These are phyloP conservation scores for Antheraea assamensis DNA, from an alignment of 2,888 invertebrate genomes.

Conservation along the genomic window DNA sequence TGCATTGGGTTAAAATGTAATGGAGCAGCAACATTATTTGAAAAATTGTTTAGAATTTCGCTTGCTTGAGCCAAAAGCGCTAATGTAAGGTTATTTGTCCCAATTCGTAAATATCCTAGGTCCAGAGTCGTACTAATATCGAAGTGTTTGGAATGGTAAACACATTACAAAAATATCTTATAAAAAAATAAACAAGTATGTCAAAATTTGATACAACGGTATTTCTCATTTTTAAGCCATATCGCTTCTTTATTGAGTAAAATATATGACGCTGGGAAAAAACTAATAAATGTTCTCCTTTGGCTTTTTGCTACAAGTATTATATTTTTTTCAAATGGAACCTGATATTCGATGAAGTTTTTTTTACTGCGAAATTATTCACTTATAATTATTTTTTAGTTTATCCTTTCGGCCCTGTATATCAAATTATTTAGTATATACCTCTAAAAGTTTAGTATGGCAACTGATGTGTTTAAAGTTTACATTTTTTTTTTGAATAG, in stretches of 20 bases:
- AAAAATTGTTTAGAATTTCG: too few species aligned
- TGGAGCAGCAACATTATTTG: too few species aligned
- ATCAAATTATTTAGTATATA: conserved; percentile 14
- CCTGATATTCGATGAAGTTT: background rate
- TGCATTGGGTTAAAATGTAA: too few species aligned
- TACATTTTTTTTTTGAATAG: conserved; percentile 2
- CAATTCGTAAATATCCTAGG: too few species aligned
- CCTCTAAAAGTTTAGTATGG: conserved; percentile 14
- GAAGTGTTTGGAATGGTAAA: background rate
- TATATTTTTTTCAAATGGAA: background rate
- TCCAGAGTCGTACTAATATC: too few species aligned
- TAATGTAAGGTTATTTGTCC: too few species aligned
- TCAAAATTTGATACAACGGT: background rate
- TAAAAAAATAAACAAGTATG: too few species aligned
- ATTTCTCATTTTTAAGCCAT: background rate
- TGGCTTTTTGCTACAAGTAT: background rate
- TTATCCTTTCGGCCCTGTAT: background rate
- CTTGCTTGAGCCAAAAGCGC: too few species aligned
- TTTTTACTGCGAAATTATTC: background rate
- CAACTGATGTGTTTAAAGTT: conserved; percentile 11
- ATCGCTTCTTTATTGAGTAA: background rate
- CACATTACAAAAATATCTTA: background rate
- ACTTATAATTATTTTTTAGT: background rate
- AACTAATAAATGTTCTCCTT: background rate
- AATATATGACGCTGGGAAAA: background rate